Evolutionary conservation across 2,888 invertebrate genomes (phyloP).

Genomic region (Lamellibrachia satsuma): DNA sequence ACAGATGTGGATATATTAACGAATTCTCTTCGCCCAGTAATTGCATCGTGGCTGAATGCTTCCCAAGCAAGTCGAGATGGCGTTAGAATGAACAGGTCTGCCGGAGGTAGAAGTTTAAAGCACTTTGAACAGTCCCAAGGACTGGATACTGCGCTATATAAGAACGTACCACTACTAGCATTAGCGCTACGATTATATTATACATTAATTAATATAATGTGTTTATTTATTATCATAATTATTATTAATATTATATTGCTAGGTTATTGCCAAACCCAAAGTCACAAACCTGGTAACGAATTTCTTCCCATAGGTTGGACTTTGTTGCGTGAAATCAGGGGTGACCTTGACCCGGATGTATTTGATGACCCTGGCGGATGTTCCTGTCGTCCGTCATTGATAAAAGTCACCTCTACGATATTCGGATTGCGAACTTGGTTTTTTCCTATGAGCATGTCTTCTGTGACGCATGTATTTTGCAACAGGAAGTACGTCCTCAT

Average conservation of each 20-base stretch:
- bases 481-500: conserved; percentile 49
- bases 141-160: too few relatives aligned
- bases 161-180: too few relatives aligned
- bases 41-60: too few relatives aligned
- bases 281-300: not conserved
- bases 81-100: too few relatives aligned
- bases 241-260: not conserved
- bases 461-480: conserved; percentile 40
- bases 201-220: too few relatives aligned
- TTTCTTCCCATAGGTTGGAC: not conserved
- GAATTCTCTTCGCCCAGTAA: too few relatives aligned
- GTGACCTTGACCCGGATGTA: not conserved
- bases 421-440: conserved; percentile 17
- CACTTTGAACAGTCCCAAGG: too few relatives aligned
- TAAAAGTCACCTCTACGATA: conserved; percentile 36
- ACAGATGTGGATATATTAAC: too few relatives aligned
- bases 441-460: conserved; percentile 24
- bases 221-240: not conserved
- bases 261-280: not conserved
- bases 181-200: too few relatives aligned
- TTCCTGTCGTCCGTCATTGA: conserved; percentile 34
- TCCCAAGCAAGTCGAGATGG: too few relatives aligned
- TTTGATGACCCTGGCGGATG: conserved; percentile 26
- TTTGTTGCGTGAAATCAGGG: not conserved
- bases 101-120: too few relatives aligned